Evolutionary conservation across 2,113 vertebrate genomes (phyloP).

Genomic region (Nothobranchius kuhntae): DNA sequence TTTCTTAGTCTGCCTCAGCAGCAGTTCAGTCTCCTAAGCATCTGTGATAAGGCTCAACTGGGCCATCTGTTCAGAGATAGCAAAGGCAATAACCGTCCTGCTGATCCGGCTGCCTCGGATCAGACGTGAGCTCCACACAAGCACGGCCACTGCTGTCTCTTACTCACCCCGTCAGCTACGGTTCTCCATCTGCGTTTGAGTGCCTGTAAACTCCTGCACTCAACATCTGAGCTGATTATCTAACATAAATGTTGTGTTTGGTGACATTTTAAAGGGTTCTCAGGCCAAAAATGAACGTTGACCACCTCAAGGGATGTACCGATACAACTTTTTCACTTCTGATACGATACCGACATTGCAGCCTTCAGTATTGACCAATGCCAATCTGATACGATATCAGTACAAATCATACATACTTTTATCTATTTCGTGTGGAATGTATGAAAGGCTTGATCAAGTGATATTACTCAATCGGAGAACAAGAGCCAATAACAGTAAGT

Average conservation of each 20-base stretch:
- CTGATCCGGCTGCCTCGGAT: constrained; percentile 44
- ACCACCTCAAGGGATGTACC: too few species aligned
- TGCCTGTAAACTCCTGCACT: constrained; percentile 3
- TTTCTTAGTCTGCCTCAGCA: constrained; percentile 41
- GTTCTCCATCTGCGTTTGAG: neutral
- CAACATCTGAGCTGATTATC: constrained; percentile 5
- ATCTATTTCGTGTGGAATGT: too few species aligned
- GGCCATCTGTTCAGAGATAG: constrained; percentile 62
- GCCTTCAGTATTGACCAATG: too few species aligned
- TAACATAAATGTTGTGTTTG: neutral
- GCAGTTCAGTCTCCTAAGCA: constrained; percentile 61
- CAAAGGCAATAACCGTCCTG: constrained; percentile 42
- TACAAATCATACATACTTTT: too few species aligned
- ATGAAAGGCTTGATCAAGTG: too few species aligned
- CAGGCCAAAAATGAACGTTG: too few species aligned
- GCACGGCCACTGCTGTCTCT: neutral
- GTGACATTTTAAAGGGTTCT: neutral
- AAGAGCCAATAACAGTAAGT: too few species aligned
- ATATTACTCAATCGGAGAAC: too few species aligned
- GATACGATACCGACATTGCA: too few species aligned
- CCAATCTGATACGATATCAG: too few species aligned
- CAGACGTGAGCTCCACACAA: constrained; percentile 23
- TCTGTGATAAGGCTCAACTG: constrained; percentile 61
- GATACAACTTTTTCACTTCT: too few species aligned
- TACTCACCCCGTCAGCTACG: neutral